phyloP scores from a whole-genome alignment of 2,113 vertebrate species.

The Ctenomys sociabilis region DNA sequence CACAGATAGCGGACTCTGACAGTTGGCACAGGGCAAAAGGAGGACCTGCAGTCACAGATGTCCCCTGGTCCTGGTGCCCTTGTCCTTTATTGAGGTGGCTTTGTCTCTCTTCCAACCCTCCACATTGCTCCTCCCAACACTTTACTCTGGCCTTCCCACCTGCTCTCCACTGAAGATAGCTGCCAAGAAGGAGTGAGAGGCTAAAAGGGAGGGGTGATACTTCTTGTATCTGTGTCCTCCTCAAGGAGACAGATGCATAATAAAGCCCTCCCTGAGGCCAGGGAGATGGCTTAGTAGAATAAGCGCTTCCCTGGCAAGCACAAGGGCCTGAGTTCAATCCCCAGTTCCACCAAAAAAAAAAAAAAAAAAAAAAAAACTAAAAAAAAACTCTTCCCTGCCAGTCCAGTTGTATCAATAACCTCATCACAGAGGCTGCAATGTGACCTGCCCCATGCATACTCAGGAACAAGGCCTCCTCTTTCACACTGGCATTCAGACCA shows the following conservation, averaged over 20 bases:
- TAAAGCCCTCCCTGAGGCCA: neutral
- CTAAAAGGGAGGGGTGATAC: neutral
- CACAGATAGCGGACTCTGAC: neutral
- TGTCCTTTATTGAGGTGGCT: neutral
- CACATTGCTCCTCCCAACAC: neutral
- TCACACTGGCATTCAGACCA: neutral
- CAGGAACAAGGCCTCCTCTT: neutral
- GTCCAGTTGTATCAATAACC: neutral
- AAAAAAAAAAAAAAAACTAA: no score
- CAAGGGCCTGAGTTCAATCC: no score
- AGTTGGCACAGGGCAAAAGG: neutral
- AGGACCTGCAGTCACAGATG: neutral
- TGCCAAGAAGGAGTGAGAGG: neutral
- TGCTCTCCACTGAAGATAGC: neutral
- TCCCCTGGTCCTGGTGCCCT: neutral
- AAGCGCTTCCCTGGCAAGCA: no score
- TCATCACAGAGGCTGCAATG: conserved; percentile 33
- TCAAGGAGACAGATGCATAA: neutral
- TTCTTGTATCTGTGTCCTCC: neutral
- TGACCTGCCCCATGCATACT: neutral
- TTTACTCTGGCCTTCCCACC: neutral
- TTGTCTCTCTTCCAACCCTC: neutral
- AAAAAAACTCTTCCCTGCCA: no score
- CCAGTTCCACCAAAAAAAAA: no score
- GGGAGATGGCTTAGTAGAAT: no score